Percentiles rank a stretch among this genome's conserved stretches.
These are phyloP conservation scores for Oreonectes daqikongensis DNA, from an alignment of 2,797 vertebrate genomes.

Conservation along the genomic window DNA sequence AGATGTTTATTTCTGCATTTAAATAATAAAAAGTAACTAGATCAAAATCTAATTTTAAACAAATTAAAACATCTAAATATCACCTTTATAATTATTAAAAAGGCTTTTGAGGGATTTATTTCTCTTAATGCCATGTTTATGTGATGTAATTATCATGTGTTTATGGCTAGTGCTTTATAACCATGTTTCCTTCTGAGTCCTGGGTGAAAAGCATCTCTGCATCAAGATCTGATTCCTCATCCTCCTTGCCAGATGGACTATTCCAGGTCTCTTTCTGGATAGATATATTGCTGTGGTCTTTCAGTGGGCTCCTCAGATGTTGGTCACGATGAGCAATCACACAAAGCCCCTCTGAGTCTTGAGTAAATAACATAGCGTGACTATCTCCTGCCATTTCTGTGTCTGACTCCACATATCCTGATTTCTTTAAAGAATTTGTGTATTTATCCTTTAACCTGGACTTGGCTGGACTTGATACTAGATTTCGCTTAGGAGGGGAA, in stretches of 20 bases:
- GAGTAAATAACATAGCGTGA: slow-evolving; percentile 78
- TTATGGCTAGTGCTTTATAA: slow-evolving; percentile 83
- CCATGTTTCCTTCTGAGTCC: slow-evolving; percentile 89
- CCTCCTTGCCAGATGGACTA: slow-evolving; percentile 36
- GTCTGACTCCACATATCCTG: neutral
- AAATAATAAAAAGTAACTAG: neutral
- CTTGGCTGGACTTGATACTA: slow-evolving; percentile 41
- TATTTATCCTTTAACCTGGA: slow-evolving; percentile 7
- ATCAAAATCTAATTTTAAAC: neutral
- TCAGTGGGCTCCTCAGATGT: slow-evolving; percentile 57
- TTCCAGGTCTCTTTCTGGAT: neutral
- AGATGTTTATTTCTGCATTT: neutral
- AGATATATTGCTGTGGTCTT: slow-evolving; percentile 61
- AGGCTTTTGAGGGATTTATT: neutral
- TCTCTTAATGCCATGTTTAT: neutral
- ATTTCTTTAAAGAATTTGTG: slow-evolving; percentile 52
- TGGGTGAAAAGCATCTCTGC: slow-evolving; percentile 85
- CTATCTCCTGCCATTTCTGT: slow-evolving; percentile 60
- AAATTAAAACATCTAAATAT: neutral
- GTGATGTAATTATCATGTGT: neutral
- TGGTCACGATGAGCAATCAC: slow-evolving; percentile 80
- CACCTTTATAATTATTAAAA: neutral
- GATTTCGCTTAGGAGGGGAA: slow-evolving; percentile 47
- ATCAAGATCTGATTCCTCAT: slow-evolving; percentile 56
- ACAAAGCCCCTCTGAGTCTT: slow-evolving; percentile 86